phyloP scores from a whole-genome alignment of 2,888 invertebrate genomes.

The Ochropleura plecta region DNA sequence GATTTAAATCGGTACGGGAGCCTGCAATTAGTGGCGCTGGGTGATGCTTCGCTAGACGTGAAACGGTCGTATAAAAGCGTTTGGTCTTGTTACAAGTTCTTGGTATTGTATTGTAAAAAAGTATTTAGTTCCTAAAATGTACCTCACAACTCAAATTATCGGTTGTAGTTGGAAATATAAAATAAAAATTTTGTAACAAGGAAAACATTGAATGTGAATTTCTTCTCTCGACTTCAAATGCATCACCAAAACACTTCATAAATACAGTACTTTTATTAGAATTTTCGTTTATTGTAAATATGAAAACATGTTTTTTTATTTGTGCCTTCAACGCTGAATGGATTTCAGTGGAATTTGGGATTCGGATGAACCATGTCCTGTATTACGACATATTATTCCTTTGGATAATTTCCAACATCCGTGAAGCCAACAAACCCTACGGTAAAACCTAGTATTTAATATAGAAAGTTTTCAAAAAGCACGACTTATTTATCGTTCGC shows the following conservation, averaged over 20 bases:
- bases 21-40: constrained; percentile 69
- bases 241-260: neutral
- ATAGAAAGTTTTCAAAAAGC: constrained; percentile 33
- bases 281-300: neutral
- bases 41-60: constrained; percentile 62
- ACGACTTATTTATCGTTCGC: constrained; percentile 16
- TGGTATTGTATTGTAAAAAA: constrained; percentile 32
- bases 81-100: constrained; percentile 36
- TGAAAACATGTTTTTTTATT: neutral
- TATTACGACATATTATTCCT: too few species aligned
- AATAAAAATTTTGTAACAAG: neutral
- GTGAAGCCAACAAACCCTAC: neutral
- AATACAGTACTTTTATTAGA: neutral
- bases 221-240: neutral
- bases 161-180: too few species aligned
- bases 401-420: neutral
- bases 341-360: neutral
- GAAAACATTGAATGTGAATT: neutral
- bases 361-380: neutral
- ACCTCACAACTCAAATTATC: neutral
- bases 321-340: neutral
- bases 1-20: constrained; percentile 76
- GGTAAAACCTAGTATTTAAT: constrained; percentile 1
- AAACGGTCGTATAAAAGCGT: constrained; percentile 50
- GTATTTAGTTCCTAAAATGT: constrained; percentile 17